These are phyloP conservation scores for Enteromius afrohamiltoni DNA, from an alignment of 2,797 vertebrate species.

Conservation along the genomic window DNA sequence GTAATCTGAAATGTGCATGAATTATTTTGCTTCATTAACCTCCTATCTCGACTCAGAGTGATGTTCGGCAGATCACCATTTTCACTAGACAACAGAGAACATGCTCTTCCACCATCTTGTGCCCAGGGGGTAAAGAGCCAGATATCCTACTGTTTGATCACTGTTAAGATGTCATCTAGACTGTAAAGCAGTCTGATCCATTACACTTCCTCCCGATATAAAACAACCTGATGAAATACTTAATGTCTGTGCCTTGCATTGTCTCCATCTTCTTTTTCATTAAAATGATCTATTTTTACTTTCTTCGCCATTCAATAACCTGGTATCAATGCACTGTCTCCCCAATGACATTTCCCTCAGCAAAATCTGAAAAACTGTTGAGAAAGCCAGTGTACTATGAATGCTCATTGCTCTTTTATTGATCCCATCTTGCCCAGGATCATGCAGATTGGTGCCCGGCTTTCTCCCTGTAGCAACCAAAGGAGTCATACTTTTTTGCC, in stretches of 20 bases:
- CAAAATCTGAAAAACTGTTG: constrained; percentile 51
- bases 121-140: constrained; percentile 31
- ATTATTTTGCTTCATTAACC: constrained; percentile 35
- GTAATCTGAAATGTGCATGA: constrained; percentile 4
- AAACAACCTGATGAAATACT: constrained; percentile 40
- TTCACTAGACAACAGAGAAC: constrained; percentile 31
- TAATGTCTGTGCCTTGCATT: constrained; percentile 35
- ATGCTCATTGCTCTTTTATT: constrained; percentile 52
- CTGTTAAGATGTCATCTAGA: constrained; percentile 34
- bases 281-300: constrained; percentile 51
- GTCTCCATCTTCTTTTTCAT: constrained; percentile 51
- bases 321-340: constrained; percentile 53
- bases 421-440: constrained; percentile 39
- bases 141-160: constrained; percentile 39
- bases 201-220: constrained; percentile 22
- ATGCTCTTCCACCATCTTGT: constrained; percentile 15
- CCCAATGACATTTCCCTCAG: constrained; percentile 45
- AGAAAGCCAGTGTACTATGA: constrained; percentile 48
- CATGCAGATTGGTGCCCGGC: constrained; percentile 46
- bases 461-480: constrained; percentile 5
- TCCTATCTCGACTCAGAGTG: not conserved
- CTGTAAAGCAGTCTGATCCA: constrained; percentile 47
- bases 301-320: constrained; percentile 51
- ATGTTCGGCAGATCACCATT: constrained; percentile 11
- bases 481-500: not conserved